Percentiles rank a stretch among this genome's conserved stretches.
Evolutionary conservation across 2,113 vertebrate species (phyloP).

Genomic region (Macquaria australasica): DNA sequence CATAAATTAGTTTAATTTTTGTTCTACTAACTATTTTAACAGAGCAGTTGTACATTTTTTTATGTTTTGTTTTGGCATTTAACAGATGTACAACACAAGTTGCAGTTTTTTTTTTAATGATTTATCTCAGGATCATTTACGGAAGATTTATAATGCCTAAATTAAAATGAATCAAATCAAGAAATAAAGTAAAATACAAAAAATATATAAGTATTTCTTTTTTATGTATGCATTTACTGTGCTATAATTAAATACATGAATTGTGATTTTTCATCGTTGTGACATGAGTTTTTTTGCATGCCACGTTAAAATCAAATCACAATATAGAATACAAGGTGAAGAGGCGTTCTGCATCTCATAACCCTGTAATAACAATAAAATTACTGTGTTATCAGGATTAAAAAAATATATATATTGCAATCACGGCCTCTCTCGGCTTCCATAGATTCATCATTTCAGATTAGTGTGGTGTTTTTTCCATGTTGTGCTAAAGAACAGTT

Average conservation of each 20-base stretch:
- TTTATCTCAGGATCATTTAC: background rate
- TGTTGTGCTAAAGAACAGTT: background rate
- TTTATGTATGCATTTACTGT: background rate
- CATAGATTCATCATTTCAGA: background rate
- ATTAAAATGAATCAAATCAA: background rate
- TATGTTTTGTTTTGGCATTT: background rate
- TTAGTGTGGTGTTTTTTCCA: background rate
- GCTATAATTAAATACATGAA: background rate
- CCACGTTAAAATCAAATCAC: too few relatives aligned
- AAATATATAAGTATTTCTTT: background rate
- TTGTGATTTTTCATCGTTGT: too few relatives aligned
- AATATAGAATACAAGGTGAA: too few relatives aligned
- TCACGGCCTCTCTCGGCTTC: background rate
- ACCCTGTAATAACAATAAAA: too few relatives aligned
- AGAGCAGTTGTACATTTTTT: background rate
- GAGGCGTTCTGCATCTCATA: too few relatives aligned
- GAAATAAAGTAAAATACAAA: background rate
- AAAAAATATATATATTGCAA: background rate
- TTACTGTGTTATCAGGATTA: too few relatives aligned
- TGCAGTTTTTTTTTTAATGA: background rate
- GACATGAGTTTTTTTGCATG: too few relatives aligned
- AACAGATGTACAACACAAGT: background rate
- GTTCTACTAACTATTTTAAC: background rate
- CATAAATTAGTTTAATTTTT: background rate
- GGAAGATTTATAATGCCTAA: background rate